These are phyloP conservation scores for Eurytoma californica DNA, from an alignment of 2,888 invertebrate genomes.

Conservation along the genomic window DNA sequence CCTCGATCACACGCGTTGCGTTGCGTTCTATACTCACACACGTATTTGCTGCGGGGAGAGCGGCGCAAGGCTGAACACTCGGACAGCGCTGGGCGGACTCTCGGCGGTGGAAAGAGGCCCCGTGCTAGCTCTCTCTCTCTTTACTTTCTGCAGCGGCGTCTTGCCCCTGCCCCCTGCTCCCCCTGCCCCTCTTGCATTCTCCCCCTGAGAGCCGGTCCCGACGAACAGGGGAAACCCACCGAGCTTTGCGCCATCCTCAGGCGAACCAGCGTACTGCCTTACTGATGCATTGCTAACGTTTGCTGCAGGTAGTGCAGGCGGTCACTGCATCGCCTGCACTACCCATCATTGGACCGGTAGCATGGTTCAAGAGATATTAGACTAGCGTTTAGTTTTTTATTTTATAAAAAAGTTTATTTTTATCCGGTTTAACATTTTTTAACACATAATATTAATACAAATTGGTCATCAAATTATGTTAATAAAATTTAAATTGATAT, in stretches of 20 bases:
- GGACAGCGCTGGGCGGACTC: not conserved
- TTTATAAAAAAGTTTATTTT: too few relatives aligned
- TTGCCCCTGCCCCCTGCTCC: not conserved
- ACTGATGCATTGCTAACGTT: not conserved
- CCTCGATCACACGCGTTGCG: not conserved
- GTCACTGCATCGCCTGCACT: too few relatives aligned
- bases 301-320: too few relatives aligned
- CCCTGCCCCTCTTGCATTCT: not conserved
- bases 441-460: too few relatives aligned
- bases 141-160: not conserved
- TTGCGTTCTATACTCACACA: constrained; percentile 29
- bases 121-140: constrained; percentile 27
- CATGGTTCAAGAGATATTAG: too few relatives aligned
- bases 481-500: too few relatives aligned
- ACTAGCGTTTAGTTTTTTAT: too few relatives aligned
- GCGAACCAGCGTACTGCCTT: not conserved
- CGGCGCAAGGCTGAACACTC: constrained; percentile 9
- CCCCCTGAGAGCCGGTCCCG: not conserved
- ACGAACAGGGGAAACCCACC: too few relatives aligned
- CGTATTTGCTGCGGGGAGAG: not conserved
- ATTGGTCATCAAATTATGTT: too few relatives aligned
- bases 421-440: too few relatives aligned
- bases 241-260: not conserved
- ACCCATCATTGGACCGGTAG: too few relatives aligned
- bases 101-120: not conserved